Base-by-base conservation (phyloP, 2,113 vertebrate species). In the Kryptolebias marmoratus region DNA sequence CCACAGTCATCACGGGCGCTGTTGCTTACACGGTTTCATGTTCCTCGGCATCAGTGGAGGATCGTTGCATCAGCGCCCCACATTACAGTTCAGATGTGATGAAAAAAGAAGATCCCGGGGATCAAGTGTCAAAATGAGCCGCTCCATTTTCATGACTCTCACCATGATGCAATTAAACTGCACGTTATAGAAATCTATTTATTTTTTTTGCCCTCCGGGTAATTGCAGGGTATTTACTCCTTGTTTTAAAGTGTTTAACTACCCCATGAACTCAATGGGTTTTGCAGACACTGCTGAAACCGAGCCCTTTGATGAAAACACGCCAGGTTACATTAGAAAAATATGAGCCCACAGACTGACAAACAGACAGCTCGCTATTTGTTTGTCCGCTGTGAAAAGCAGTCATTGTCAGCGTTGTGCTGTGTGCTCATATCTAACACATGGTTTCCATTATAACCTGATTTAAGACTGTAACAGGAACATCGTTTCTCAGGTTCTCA, bases 21-120 rank as follows among this genome's bases (percentile, higher is more conserved):
- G 83, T 72, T 82, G 73, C 68, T 64, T 68, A 42, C 45, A 71
- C 47, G 68, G 64, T 80, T 75, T 52, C 60, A 58, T 80, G 57
- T 64, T 77, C 56, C 59, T 55, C 36, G 64, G 71, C 67, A 80
- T 69, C 72, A 79, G 52, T 12, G 72, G 49, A 56, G 73, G 80
- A 73, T 75, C 71, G 49, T n/a, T 67, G 71, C 65, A 79, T 70
- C 36, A 65, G 65, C 66, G 68, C 3, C 71, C 56, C 28, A 11
- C 77, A 47, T 52, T 63, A 53, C 48, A 48, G 9, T 69, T 71
- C 54, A 5, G 49, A 78, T 75, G 66, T 63, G 71, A 68, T 76
- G 22, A 53, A 56, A 31, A 45, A 32, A 39, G 30, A 18, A 55
- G 70, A 75, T 67, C 12, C 36, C 5, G 47, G 18, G 53, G 11